Evolutionary conservation across 1,140 invertebrate genomes (phyloP), one percentile per base, ranked within the genome.

Genomic region (Drosophila sp.): DNA sequence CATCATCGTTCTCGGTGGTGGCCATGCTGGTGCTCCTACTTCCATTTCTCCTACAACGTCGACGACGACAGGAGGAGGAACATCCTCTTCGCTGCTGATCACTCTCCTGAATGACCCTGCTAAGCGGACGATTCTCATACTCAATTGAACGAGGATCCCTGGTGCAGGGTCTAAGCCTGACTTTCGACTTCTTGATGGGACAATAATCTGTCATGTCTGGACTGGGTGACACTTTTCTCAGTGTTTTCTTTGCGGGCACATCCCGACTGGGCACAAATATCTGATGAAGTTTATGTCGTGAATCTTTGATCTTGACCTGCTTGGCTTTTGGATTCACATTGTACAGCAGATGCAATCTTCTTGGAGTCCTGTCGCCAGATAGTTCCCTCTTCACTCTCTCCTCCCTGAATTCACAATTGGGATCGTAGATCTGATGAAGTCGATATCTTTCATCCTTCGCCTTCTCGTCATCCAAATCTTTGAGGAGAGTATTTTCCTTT

Each of bases 91-190:
- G 27, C 0, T 54, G n/a, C 1, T 40, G 33, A 8, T 1, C 40
- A 0, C 38, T 25, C 25, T 58, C 29, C 10, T 44, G n/a, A 1
- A 72, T 8, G 1, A 66, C 57, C 5, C 68, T 38, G 1, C 10
- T 60, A n/a, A 61, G 61, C 2, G 70, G 65, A 23, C 35, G 17
- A 30, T 56, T 72, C 25, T 67, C 23, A n/a, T 56, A 72, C 3
- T 61, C 56, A 0, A 41, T 25, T 17, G 8, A 41, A 1, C 65
- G 56, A 1, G 70, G 65, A 67, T 72, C 64, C 10, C 11, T 71
- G 25, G n/a, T 50, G 4, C 23, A 41, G 23, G 33, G 10, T n/a
- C 2, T 11, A 1, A 38, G 10, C 1, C 8, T n/a, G 5, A n/a
- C 6, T 27, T 41, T 63, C 1, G 29, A 10, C 6, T 44, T 38